A percentile compares a stretch with the other conserved stretches of the same genome.
Conservation (phyloP, 2,113 vertebrate genomes). For the Colaptes auratus region DNA sequence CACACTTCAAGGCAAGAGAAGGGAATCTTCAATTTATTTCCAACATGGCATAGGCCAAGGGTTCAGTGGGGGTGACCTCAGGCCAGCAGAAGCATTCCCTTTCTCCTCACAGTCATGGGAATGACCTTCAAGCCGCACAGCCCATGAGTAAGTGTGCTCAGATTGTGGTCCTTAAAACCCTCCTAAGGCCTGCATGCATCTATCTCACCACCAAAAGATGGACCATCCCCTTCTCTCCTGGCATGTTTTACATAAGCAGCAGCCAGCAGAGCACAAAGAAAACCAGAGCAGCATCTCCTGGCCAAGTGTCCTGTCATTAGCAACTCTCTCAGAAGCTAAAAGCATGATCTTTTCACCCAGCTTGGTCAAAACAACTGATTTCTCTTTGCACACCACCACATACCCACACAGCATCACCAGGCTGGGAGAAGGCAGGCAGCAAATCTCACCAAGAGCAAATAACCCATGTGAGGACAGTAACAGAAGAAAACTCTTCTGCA, state of each 20-base stretch:
- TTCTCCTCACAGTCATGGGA: neutral
- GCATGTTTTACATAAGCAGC: neutral
- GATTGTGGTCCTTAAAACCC: neutral
- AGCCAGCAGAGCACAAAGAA: neutral
- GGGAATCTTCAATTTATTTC: neutral
- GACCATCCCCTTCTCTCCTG: neutral
- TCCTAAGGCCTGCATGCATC: accelerated
- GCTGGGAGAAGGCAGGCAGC: neutral
- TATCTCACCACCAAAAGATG: neutral
- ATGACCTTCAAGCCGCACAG: neutral
- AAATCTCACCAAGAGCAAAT: neutral
- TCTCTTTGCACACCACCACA: neutral
- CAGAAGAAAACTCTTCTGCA: neutral
- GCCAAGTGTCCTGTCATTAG: neutral
- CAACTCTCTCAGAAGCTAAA: neutral
- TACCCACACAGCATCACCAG: accelerated
- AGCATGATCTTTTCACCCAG: accelerated
- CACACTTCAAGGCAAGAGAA: neutral
- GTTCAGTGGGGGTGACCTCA: neutral
- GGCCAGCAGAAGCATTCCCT: neutral
- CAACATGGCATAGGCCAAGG: accelerated
- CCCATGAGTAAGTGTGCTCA: neutral
- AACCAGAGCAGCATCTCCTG: neutral
- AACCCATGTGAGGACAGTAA: accelerated
- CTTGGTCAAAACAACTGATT: neutral